Evolutionary conservation across 2,113 vertebrate species (phyloP).

Genomic region (Motacilla alba): DNA sequence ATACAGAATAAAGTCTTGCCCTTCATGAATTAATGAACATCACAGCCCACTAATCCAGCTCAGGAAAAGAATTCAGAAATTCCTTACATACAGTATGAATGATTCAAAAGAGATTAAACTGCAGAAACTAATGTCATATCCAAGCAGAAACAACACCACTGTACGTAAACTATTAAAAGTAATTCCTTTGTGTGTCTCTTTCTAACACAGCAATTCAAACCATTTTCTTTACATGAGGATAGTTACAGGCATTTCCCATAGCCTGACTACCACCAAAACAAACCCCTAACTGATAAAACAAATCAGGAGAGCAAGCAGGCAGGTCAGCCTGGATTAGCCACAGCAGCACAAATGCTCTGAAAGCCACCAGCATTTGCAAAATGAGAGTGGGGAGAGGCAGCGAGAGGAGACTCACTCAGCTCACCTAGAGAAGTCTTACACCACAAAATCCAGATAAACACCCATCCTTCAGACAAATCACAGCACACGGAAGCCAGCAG

Average conservation of each 20-base stretch:
- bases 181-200: not conserved
- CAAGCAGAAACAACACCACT: not conserved
- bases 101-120: not conserved
- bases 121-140: not conserved
- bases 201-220: not conserved
- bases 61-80: not conserved
- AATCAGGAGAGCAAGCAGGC: not conserved
- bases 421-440: not conserved
- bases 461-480: not conserved
- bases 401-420: not conserved
- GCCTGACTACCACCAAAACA: not conserved
- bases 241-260: not conserved
- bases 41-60: not conserved
- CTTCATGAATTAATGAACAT: constrained; percentile 13
- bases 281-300: not conserved
- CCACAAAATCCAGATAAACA: not conserved
- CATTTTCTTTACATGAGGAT: not conserved
- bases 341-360: not conserved
- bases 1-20: constrained; percentile 4
- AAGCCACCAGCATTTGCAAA: not conserved
- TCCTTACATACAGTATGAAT: not conserved
- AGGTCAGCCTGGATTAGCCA: not conserved
- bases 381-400: not conserved
- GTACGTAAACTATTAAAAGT: not conserved
- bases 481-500: not conserved